A percentile compares a stretch with the other conserved stretches of the same genome.
Conservation (phyloP, 2,888 invertebrate species). For the Alsophila aescularia region DNA sequence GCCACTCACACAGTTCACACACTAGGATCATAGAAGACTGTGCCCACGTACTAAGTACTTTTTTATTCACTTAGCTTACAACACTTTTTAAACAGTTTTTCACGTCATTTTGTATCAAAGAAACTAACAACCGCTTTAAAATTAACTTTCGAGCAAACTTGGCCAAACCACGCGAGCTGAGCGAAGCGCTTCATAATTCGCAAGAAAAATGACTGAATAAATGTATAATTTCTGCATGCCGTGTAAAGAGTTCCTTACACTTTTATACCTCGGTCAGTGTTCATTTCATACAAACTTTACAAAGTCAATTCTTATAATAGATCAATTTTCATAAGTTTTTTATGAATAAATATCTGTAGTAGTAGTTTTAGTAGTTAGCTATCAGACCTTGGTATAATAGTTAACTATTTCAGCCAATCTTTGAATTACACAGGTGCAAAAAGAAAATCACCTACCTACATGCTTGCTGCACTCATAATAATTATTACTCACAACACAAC, state of each 20-base stretch:
- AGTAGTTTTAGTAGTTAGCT: no score
- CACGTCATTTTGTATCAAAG: constrained; percentile 43
- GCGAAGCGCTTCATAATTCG: constrained; percentile 65
- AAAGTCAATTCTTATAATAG: constrained; percentile 16
- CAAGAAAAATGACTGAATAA: constrained; percentile 74
- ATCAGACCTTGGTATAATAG: background rate
- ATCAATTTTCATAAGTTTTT: constrained; percentile 15
- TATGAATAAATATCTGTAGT: no score
- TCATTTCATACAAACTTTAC: constrained; percentile 29
- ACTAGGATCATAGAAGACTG: constrained; percentile 22
- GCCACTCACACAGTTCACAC: background rate
- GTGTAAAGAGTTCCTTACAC: constrained; percentile 39
- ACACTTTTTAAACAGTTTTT: constrained; percentile 42
- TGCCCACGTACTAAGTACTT: constrained; percentile 14
- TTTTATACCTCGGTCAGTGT: constrained; percentile 54
- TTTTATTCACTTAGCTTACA: constrained; percentile 40
- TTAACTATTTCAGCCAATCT: constrained; percentile 12
- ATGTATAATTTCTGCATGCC: constrained; percentile 59
- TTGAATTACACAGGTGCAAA: constrained; percentile 13
- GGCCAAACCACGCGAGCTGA: constrained; percentile 70
- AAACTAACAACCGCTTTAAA: constrained; percentile 31
- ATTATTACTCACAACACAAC: background rate
- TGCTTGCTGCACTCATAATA: background rate
- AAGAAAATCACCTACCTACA: constrained; percentile 3
- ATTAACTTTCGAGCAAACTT: constrained; percentile 48